Percentiles rank a stretch among this genome's conserved stretches.
Evolutionary conservation across 2,797 vertebrate genomes (phyloP).

Genomic region (Arctocebus calabarensis): DNA sequence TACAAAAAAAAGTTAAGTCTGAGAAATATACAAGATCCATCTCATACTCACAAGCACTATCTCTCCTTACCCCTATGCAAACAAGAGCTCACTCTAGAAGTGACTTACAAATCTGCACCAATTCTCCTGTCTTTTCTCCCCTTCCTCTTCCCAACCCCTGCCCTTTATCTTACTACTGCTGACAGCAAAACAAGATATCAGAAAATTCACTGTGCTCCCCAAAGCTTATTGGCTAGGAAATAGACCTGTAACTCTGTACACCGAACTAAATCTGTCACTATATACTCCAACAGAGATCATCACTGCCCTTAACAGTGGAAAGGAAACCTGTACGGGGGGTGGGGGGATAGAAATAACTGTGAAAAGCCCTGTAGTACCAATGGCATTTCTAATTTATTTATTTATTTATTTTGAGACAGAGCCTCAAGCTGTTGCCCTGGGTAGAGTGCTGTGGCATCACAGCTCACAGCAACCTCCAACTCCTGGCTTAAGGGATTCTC

Average conservation of each 20-base stretch:
- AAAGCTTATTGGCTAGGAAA: neutral
- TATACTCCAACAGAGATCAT: neutral
- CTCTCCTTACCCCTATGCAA: neutral
- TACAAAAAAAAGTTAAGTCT: neutral
- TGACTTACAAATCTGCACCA: neutral
- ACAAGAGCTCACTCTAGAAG: neutral
- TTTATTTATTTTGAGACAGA: too few relatives aligned
- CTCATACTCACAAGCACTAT: neutral
- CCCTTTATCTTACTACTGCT: neutral
- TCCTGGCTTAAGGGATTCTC: too few relatives aligned
- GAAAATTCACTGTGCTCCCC: neutral
- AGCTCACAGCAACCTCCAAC: too few relatives aligned
- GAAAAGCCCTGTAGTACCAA: neutral
- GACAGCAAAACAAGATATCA: slow-evolving; percentile 31
- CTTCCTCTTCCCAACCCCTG: neutral
- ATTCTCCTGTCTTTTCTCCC: neutral
- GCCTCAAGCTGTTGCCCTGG: too few relatives aligned
- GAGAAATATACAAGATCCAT: neutral
- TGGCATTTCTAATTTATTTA: neutral
- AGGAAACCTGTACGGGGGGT: neutral
- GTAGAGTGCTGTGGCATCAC: too few relatives aligned
- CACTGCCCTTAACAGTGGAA: neutral
- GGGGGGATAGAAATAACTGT: neutral
- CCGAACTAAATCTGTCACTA: neutral
- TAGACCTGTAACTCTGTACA: neutral